Evolutionary conservation across 2,888 invertebrate genomes (phyloP).

Genomic region (Keiferia lycopersicella): DNA sequence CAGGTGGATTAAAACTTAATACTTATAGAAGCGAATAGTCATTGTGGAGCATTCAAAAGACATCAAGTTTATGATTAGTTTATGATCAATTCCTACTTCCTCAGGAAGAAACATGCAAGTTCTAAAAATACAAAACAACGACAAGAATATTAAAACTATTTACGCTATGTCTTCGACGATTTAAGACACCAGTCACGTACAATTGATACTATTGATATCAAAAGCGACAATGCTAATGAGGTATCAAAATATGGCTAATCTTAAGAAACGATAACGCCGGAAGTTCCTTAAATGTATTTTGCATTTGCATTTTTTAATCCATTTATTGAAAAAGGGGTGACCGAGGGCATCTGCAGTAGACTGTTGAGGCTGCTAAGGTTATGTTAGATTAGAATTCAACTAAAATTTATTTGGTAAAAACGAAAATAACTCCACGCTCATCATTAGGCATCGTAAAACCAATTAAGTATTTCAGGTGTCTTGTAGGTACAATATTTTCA

Average conservation of each 20-base stretch:
- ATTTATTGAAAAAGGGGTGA: too few relatives aligned
- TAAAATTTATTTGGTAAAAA: too few relatives aligned
- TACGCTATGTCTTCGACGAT: not conserved
- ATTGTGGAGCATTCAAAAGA: not conserved
- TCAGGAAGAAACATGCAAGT: not conserved
- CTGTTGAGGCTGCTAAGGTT: too few relatives aligned
- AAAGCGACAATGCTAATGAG: conserved; percentile 42
- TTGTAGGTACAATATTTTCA: too few relatives aligned
- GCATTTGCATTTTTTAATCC: too few relatives aligned
- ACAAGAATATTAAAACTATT: not conserved
- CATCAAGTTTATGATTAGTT: not conserved
- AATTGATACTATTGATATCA: conserved; percentile 27
- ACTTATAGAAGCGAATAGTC: not conserved
- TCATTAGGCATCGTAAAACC: too few relatives aligned
- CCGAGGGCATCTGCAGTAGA: too few relatives aligned
- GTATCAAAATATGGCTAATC: conserved; percentile 43
- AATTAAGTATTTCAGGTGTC: too few relatives aligned
- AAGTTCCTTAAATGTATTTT: conserved; percentile 32
- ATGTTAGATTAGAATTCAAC: too few relatives aligned
- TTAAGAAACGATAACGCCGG: conserved; percentile 41
- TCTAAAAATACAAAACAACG: not conserved
- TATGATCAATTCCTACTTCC: not conserved
- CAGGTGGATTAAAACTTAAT: too few relatives aligned
- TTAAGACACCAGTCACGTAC: conserved; percentile 19
- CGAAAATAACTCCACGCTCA: too few relatives aligned